Conservation (phyloP, 2,888 invertebrate genomes). For the Anaspis maculata region DNA sequence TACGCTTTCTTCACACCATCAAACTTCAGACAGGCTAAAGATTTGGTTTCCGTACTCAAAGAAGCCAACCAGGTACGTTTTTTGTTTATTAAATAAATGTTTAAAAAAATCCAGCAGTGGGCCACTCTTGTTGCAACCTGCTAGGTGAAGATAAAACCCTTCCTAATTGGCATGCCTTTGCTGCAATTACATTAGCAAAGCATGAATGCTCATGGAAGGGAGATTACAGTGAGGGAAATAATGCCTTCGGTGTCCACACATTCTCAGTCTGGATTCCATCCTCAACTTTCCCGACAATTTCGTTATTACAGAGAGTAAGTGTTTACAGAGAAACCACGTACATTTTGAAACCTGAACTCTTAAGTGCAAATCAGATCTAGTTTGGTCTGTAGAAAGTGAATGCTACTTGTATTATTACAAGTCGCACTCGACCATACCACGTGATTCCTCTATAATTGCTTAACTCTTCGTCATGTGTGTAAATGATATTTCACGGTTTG, state of each 20-base stretch:
- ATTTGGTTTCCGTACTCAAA: conserved; percentile 76
- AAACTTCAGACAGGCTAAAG: conserved; percentile 82
- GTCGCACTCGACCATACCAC: no score
- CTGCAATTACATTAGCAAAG: conserved; percentile 47
- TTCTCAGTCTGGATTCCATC: conserved; percentile 58
- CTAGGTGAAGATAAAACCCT: no score
- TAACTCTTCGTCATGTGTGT: no score
- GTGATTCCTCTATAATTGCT: no score
- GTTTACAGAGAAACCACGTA: conserved; percentile 59
- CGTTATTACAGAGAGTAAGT: conserved; percentile 37
- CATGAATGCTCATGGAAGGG: conserved; percentile 62
- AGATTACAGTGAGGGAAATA: conserved; percentile 38
- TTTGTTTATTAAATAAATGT: no score
- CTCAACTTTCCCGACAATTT: conserved; percentile 42
- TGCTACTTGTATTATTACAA: no score
- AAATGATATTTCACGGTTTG: no score
- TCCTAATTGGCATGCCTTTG: conserved; percentile 68
- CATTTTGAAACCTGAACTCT: no score
- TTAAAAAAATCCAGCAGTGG: no score
- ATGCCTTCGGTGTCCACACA: conserved; percentile 68
- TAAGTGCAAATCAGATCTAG: no score
- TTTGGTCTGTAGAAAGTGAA: no score
- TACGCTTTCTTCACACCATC: conserved; percentile 92
- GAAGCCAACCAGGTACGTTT: conserved; percentile 77
- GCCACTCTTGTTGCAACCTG: no score